phyloP scores from a whole-genome alignment of 2,113 vertebrate species.

The Mus musculus region DNA sequence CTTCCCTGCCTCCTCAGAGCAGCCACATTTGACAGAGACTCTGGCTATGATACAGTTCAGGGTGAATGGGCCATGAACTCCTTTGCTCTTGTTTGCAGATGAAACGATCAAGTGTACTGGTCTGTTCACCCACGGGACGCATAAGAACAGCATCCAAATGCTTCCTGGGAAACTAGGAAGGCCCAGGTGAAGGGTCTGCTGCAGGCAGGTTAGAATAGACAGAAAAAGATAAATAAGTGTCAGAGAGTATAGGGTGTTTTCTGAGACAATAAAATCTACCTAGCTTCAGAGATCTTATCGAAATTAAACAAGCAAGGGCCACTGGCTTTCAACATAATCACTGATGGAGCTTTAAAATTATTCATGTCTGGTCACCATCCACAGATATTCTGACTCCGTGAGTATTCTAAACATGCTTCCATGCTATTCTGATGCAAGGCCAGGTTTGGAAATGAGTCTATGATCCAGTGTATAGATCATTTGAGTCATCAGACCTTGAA shows the following conservation, averaged over 20 bases:
- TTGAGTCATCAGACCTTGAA: conserved; percentile 69
- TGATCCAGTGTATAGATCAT: conserved; percentile 31
- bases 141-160: background rate
- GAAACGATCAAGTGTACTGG: background rate
- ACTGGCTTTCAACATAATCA: conserved; percentile 49
- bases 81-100: conserved; percentile 22
- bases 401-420: conserved; percentile 32
- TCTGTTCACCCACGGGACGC: background rate
- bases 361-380: conserved; percentile 34
- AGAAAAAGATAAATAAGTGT: background rate
- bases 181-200: background rate
- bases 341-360: conserved; percentile 28
- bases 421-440: conserved; percentile 46
- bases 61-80: background rate
- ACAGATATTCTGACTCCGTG: conserved; percentile 40
- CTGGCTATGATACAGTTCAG: background rate
- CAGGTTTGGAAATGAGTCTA: conserved; percentile 31
- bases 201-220: background rate
- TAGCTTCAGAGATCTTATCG: background rate
- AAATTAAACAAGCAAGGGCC: background rate
- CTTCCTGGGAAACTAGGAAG: background rate
- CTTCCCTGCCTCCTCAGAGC: background rate
- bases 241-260: background rate
- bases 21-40: background rate
- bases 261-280: background rate